A percentile compares a stretch with the other conserved stretches of the same genome.
Evolutionary conservation across 2,797 vertebrate genomes (phyloP).

Genomic region (Hipposideros larvatus): DNA sequence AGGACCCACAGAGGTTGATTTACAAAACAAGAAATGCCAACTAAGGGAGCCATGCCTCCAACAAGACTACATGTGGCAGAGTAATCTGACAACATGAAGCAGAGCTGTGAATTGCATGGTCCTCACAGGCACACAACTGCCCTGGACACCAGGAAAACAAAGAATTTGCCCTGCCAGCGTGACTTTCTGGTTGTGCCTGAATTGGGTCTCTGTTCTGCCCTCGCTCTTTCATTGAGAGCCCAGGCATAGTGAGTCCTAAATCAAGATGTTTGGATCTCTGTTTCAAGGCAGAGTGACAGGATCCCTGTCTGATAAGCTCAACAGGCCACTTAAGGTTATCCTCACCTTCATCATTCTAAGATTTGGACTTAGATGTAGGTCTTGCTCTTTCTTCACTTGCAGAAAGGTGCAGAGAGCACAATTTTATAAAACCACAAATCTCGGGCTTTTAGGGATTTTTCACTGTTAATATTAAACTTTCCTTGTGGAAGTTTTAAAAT

Average conservation of each 20-base stretch:
- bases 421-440: constrained; percentile 12
- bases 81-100: neutral
- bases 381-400: neutral
- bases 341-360: neutral
- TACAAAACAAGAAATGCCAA: neutral
- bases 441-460: constrained; percentile 19
- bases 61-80: neutral
- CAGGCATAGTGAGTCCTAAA: neutral
- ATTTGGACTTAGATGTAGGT: neutral
- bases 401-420: neutral
- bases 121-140: neutral
- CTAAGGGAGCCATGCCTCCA: neutral
- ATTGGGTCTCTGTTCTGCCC: neutral
- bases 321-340: neutral
- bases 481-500: constrained; percentile 25
- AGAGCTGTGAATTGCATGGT: neutral
- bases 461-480: constrained; percentile 58
- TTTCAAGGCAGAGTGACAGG: neutral
- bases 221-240: constrained; percentile 1
- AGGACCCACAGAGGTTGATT: neutral
- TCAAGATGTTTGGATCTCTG: neutral
- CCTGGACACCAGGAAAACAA: fast-evolving
- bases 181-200: fast-evolving
- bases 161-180: neutral
- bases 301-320: neutral